Conservation (phyloP, 2,888 invertebrate genomes). For the Crossocerus cetratus region DNA sequence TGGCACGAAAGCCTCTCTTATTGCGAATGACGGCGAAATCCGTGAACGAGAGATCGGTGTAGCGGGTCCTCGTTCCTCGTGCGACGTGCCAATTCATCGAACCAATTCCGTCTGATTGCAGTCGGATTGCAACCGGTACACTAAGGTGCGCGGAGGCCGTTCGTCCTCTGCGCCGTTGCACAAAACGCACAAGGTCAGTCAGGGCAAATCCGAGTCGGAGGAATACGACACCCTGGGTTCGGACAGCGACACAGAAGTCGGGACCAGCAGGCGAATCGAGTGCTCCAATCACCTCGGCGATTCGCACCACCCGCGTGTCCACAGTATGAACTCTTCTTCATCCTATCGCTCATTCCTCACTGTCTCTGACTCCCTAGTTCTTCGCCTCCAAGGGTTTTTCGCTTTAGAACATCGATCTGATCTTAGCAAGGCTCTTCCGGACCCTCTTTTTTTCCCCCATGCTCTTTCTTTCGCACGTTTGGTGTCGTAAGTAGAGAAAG, state of each 20-base stretch:
- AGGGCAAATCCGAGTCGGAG: conserved; percentile 96
- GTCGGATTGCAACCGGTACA: conserved; percentile 78
- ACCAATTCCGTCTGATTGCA: conserved; percentile 76
- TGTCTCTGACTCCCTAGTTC: background rate
- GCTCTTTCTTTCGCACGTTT: no score
- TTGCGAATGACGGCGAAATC: background rate
- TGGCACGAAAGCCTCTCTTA: conserved; percentile 1
- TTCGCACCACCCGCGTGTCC: conserved; percentile 76
- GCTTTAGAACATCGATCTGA: background rate
- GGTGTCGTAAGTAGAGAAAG: background rate
- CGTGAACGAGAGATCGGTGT: conserved; percentile 33
- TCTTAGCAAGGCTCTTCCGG: no score
- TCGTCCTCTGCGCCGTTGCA: conserved; percentile 76
- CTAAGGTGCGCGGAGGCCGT: conserved; percentile 77
- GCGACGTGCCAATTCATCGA: conserved; percentile 58
- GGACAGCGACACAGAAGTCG: conserved; percentile 88
- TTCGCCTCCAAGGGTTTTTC: background rate
- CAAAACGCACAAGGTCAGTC: conserved; percentile 86
- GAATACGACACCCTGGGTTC: conserved; percentile 92
- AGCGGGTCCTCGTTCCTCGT: conserved; percentile 51
- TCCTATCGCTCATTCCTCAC: conserved; percentile 18
- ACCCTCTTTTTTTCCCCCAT: no score
- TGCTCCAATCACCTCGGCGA: conserved; percentile 78
- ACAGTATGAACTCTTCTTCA: conserved; percentile 71
- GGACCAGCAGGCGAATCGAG: conserved; percentile 79